Conservation (phyloP, 2,113 vertebrate genomes). For the Plectropomus leopardus region DNA sequence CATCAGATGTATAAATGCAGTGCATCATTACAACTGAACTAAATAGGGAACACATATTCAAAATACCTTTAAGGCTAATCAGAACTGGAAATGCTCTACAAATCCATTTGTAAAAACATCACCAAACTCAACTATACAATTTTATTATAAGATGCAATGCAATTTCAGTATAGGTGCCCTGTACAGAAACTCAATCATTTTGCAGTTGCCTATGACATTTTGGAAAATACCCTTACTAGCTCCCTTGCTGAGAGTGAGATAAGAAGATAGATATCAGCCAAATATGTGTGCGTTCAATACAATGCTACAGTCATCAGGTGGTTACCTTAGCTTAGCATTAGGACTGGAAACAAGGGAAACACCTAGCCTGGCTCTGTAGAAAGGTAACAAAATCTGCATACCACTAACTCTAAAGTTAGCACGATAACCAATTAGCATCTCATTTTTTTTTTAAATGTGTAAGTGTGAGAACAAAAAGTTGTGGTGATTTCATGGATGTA, state of each 20-base stretch:
- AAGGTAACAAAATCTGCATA: not conserved
- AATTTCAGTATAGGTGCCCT: not conserved
- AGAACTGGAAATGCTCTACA: not conserved
- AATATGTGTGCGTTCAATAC: not conserved
- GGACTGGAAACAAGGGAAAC: not conserved
- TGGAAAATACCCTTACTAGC: not conserved
- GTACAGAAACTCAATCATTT: not conserved
- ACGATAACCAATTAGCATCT: not conserved
- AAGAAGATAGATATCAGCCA: not conserved
- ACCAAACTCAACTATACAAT: not conserved
- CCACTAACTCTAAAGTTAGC: too few relatives aligned
- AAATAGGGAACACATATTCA: not conserved
- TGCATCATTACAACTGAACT: not conserved
- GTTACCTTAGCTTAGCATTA: not conserved
- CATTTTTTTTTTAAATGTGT: not conserved
- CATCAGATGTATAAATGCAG: not conserved
- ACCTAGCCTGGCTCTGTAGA: not conserved
- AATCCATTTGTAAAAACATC: not conserved
- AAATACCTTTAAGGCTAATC: not conserved
- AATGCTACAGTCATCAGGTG: not conserved
- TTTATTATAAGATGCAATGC: not conserved
- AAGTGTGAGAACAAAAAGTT: not conserved
- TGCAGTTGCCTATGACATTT: not conserved
- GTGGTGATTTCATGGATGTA: not conserved
- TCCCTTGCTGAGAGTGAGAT: not conserved